Evolutionary conservation across 1,140 invertebrate genomes (phyloP).

Genomic region (Portunus trituberculatus): DNA sequence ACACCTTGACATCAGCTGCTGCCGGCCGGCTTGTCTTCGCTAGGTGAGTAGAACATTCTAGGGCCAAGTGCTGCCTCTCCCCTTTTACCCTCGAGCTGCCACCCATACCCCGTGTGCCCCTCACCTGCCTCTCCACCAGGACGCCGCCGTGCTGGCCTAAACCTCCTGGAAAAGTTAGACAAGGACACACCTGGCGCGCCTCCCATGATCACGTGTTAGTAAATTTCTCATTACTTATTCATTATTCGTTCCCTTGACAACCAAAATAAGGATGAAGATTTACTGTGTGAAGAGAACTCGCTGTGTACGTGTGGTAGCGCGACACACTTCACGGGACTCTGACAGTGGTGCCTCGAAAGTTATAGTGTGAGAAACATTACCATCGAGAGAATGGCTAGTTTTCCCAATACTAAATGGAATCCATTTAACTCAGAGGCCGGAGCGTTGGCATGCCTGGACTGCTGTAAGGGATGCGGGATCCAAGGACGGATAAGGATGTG

Average conservation of each 20-base stretch:
- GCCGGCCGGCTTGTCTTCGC: slow-evolving; percentile 65
- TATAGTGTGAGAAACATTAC: background rate
- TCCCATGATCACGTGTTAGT: background rate
- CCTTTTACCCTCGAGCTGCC: slow-evolving; percentile 39
- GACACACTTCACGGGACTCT: background rate
- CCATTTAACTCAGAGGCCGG: background rate
- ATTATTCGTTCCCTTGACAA: slow-evolving; percentile 2
- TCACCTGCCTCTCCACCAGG: background rate
- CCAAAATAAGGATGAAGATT: slow-evolving; percentile 17
- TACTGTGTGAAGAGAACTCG: background rate
- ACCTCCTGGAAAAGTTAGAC: slow-evolving; percentile 45
- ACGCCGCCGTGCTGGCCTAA: background rate
- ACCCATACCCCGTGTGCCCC: background rate
- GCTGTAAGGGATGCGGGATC: background rate
- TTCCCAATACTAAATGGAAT: background rate
- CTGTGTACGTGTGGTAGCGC: background rate
- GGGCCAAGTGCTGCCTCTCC: slow-evolving; percentile 37
- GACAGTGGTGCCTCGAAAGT: background rate
- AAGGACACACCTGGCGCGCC: background rate
- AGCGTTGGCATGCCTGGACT: slow-evolving; percentile 27
- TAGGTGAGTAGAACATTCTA: slow-evolving; percentile 73
- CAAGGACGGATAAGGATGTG: slow-evolving; percentile 15
- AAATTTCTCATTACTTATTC: background rate
- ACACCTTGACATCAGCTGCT: slow-evolving; percentile 72
- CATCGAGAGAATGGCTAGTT: background rate